phyloP scores from a whole-genome alignment of 2,888 invertebrate genomes.

The Drosophila dives region DNA sequence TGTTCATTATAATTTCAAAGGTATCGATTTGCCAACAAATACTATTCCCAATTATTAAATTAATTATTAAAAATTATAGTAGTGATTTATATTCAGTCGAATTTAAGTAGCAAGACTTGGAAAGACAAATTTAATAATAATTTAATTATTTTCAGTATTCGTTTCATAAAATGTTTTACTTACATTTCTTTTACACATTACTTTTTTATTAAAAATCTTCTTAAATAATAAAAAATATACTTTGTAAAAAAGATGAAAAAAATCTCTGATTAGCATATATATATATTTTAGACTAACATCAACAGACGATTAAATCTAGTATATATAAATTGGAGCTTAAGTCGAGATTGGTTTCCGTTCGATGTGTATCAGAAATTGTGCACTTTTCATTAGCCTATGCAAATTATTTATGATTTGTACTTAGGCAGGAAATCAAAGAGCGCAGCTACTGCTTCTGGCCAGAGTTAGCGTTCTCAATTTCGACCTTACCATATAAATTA shows the following conservation, averaged over 20 bases:
- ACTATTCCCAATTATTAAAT: neutral
- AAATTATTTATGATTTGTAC: slow-evolving; percentile 59
- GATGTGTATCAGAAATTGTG: neutral
- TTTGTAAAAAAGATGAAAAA: too few relatives aligned
- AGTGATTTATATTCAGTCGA: neutral
- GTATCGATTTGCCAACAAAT: neutral
- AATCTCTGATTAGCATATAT: too few relatives aligned
- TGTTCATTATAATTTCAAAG: neutral
- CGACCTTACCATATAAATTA: slow-evolving; percentile 62
- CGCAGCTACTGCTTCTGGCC: neutral
- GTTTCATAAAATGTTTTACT: neutral
- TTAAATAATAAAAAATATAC: too few relatives aligned
- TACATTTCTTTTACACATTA: too few relatives aligned
- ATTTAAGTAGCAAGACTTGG: neutral
- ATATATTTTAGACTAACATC: neutral
- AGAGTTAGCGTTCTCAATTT: neutral
- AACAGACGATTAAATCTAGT: neutral
- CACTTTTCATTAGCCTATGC: slow-evolving; percentile 69
- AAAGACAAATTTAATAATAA: neutral
- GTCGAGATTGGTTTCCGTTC: neutral
- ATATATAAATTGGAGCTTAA: neutral
- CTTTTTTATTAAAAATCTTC: too few relatives aligned
- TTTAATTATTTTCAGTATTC: neutral
- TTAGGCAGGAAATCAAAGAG: slow-evolving; percentile 38
- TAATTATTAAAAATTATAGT: neutral